These are phyloP conservation scores for Xestobium rufovillosum DNA, from an alignment of 2,888 invertebrate species.

Conservation along the genomic window DNA sequence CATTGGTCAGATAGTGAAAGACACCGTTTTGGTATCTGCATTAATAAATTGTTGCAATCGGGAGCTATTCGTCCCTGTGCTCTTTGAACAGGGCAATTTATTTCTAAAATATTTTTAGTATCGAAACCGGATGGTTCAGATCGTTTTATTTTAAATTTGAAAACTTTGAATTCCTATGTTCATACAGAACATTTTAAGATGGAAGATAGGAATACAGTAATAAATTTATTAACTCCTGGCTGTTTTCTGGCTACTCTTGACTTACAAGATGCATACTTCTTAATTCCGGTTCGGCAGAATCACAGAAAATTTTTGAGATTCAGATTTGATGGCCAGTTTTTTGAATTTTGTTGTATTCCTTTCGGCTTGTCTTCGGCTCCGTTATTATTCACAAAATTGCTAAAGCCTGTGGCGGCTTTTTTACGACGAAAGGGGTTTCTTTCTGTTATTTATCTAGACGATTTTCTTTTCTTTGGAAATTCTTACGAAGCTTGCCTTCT, in stretches of 20 bases:
- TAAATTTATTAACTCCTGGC: constrained; percentile 7
- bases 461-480: too few species aligned
- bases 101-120: constrained; percentile 14
- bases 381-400: constrained; percentile 20
- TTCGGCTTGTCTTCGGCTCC: constrained; percentile 18
- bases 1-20: too few species aligned
- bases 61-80: constrained; percentile 1
- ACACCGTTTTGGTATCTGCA: too few species aligned
- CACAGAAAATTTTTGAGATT: constrained; percentile 15
- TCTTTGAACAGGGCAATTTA: constrained; percentile 7
- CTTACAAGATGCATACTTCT: too few species aligned
- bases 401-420: too few species aligned
- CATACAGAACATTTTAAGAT: too few species aligned
- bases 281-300: constrained; percentile 11
- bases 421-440: too few species aligned
- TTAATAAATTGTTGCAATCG: too few species aligned
- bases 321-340: constrained; percentile 10
- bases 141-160: constrained; percentile 17
- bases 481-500: too few species aligned
- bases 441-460: too few species aligned
- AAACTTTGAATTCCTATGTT: constrained; percentile 14
- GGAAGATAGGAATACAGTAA: constrained; percentile 9
- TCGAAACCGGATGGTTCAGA: constrained; percentile 14
- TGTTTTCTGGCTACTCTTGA: constrained; percentile 13
- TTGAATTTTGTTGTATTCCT: constrained; percentile 17